Conservation (phyloP, 2,797 vertebrate species). For the Sphenopsis melanotis region DNA sequence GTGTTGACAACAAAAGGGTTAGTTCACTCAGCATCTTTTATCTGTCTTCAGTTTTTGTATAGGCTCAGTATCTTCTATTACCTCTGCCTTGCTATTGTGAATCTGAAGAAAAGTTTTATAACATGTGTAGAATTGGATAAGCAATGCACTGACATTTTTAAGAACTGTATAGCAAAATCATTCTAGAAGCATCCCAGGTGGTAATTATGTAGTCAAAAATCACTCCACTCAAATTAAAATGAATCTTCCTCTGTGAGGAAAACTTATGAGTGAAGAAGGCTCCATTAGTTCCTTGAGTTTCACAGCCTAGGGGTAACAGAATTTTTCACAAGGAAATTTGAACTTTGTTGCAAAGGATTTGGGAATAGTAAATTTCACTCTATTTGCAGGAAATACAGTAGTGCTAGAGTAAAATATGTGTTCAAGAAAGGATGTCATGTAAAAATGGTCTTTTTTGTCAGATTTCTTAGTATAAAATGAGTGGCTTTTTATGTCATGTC, state of each 20-base stretch:
- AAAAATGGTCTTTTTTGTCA: background rate
- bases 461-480: background rate
- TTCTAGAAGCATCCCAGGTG: background rate
- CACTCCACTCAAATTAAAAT: conserved; percentile 28
- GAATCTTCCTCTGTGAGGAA: background rate
- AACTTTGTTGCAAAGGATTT: background rate
- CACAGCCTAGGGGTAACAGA: background rate
- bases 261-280: background rate
- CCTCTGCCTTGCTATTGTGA: background rate
- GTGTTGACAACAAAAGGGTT: background rate
- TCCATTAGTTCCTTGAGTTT: background rate
- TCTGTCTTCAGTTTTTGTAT: background rate
- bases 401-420: background rate
- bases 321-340: background rate
- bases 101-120: conserved; percentile 15
- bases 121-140: background rate
- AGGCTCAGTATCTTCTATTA: background rate
- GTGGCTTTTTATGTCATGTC: background rate
- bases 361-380: background rate
- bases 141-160: background rate
- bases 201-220: conserved; percentile 57
- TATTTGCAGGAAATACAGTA: background rate
- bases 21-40: background rate
- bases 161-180: background rate
- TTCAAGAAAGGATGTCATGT: background rate